Conservation (phyloP, 2,888 invertebrate genomes). For the Papilio gigon region DNA sequence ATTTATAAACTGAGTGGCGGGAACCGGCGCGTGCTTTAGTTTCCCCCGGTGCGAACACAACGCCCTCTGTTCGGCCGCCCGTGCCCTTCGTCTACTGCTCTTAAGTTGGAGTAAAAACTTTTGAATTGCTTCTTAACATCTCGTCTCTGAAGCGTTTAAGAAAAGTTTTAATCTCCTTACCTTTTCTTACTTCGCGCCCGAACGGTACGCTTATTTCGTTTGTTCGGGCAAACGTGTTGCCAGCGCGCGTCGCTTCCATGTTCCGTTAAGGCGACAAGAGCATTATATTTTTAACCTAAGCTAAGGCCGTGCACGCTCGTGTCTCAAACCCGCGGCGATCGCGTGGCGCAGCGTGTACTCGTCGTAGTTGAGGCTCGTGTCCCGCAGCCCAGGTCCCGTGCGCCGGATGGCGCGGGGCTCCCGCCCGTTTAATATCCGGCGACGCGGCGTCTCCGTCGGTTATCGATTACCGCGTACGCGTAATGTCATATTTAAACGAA, state of each 20-base stretch:
- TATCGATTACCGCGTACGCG: neutral
- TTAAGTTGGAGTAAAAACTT: neutral
- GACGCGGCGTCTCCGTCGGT: neutral
- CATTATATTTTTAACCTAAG: neutral
- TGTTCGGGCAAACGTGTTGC: neutral
- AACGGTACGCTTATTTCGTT: neutral
- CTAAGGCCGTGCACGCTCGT: too few species aligned
- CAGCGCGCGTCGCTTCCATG: neutral
- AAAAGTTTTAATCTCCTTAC: neutral
- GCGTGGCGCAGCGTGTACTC: neutral
- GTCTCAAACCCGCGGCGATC: too few species aligned
- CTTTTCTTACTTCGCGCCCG: neutral
- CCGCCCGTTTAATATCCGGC: conserved; percentile 7
- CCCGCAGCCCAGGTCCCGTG: too few species aligned
- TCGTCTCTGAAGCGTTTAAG: neutral
- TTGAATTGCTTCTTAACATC: neutral
- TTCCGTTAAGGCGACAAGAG: neutral
- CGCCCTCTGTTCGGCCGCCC: neutral
- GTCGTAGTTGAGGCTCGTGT: too few species aligned
- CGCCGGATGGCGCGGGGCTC: too few species aligned
- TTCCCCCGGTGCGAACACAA: neutral
- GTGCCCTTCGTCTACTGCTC: neutral
- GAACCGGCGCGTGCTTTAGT: neutral
- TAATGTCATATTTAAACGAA: neutral
- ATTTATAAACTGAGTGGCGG: neutral